Conservation (phyloP, 1,140 invertebrate genomes). For the Drosophila cardini region DNA sequence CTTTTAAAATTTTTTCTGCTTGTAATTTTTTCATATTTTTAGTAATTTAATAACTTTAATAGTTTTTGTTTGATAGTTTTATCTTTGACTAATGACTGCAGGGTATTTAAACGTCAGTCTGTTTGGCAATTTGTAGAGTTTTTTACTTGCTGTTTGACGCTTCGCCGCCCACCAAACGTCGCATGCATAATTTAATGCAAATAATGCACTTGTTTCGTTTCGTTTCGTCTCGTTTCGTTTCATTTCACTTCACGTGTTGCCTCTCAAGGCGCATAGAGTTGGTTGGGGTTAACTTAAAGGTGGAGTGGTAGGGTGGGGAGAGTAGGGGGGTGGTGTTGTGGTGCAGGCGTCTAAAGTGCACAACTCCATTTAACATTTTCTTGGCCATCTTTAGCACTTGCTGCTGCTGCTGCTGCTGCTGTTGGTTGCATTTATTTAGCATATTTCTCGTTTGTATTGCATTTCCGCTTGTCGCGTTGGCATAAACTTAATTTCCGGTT, state of each 20-base stretch:
- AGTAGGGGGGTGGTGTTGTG: slow-evolving; percentile 10
- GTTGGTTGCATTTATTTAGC: slow-evolving; percentile 74
- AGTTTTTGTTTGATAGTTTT: background rate
- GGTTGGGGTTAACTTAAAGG: background rate
- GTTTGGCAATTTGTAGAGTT: background rate
- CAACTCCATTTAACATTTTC: slow-evolving; percentile 77
- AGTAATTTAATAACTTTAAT: background rate
- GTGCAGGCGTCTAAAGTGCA: slow-evolving; percentile 54
- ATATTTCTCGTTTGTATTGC: slow-evolving; percentile 73
- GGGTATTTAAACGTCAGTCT: slow-evolving; percentile 5
- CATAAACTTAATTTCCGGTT: slow-evolving; percentile 80
- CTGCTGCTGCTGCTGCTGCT: slow-evolving; percentile 25
- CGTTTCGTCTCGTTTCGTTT: slow-evolving; percentile 70
- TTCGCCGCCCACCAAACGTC: slow-evolving; percentile 52
- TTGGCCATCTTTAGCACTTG: slow-evolving; percentile 46
- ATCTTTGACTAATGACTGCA: background rate
- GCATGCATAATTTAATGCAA: slow-evolving; percentile 83
- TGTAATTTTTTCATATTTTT: background rate
- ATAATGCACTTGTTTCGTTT: slow-evolving; percentile 83
- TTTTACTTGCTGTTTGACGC: slow-evolving; percentile 48
- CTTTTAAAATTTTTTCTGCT: no score
- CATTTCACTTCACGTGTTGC: slow-evolving; percentile 79
- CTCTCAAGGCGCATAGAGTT: background rate
- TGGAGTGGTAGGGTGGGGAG: background rate
- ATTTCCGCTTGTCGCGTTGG: slow-evolving; percentile 48